Percentiles rank a stretch among this genome's conserved stretches.
Evolutionary conservation across 2,113 vertebrate genomes (phyloP).

Genomic region (Mixornis gularis): DNA sequence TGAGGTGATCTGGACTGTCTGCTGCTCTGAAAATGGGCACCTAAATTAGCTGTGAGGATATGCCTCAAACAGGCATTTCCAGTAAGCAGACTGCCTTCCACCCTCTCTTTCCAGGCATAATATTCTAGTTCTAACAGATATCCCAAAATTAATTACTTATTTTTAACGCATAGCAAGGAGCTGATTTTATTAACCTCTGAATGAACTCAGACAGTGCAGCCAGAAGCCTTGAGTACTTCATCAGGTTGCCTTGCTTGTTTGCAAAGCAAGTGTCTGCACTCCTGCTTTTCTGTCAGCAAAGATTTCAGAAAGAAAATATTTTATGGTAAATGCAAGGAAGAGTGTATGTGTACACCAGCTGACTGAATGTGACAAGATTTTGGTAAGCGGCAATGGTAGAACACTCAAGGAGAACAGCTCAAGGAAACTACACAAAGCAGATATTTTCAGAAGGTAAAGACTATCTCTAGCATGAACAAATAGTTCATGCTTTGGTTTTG

Average conservation of each 20-base stretch:
- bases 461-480: not conserved
- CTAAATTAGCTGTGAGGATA: not conserved
- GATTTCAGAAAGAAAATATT: not conserved
- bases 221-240: not conserved
- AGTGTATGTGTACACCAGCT: not conserved
- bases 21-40: not conserved
- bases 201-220: not conserved
- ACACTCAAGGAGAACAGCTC: not conserved
- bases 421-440: not conserved
- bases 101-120: not conserved
- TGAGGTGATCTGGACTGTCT: not conserved
- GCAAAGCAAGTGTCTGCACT: not conserved
- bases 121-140: not conserved
- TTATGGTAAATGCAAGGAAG: not conserved
- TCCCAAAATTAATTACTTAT: not conserved
- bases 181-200: conserved; percentile 7
- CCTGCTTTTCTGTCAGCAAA: not conserved
- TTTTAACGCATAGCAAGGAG: not conserved
- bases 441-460: not conserved
- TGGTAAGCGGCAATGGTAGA: not conserved
- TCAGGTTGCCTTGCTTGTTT: not conserved
- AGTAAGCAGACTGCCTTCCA: not conserved
- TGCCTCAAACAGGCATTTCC: not conserved
- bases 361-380: not conserved
- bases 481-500: not conserved